Evolutionary conservation across 2,888 invertebrate species (phyloP).

Genomic region (Blomia tropicalis): DNA sequence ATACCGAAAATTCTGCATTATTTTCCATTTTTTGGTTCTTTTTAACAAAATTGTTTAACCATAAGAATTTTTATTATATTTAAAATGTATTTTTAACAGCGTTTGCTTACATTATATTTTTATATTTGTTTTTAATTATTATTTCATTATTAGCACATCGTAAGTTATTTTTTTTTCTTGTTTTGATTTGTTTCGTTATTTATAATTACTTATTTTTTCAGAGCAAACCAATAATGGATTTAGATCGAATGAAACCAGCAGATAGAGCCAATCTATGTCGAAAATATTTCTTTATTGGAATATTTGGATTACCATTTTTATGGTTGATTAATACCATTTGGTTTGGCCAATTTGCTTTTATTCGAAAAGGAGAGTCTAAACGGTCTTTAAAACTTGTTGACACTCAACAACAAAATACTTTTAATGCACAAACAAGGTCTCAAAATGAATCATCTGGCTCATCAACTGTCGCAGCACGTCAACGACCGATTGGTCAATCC

Average conservation of each 20-base stretch:
- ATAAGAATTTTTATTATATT: no score
- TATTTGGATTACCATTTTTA: conserved; percentile 22
- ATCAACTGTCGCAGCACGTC: neutral
- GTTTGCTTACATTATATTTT: no score
- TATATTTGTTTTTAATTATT: neutral
- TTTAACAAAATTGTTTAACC: no score
- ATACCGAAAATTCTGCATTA: no score
- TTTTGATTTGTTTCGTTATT: neutral
- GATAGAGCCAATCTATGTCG: conserved; percentile 18
- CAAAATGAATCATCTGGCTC: neutral
- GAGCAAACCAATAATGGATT: conserved; percentile 19
- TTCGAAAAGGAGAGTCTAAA: neutral
- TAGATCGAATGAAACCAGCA: neutral
- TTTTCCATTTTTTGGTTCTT: no score
- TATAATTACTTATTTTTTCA: neutral
- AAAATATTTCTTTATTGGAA: conserved; percentile 23
- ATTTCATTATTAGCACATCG: neutral
- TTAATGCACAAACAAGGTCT: neutral
- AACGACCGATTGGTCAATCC: neutral
- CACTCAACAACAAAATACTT: neutral
- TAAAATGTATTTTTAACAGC: no score
- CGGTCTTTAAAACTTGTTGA: neutral
- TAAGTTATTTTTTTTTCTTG: neutral
- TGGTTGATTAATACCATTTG: conserved; percentile 25
- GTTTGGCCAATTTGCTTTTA: conserved; percentile 23